Evolutionary conservation across 2,888 invertebrate genomes (phyloP).

Genomic region (Erannis defoliaria): DNA sequence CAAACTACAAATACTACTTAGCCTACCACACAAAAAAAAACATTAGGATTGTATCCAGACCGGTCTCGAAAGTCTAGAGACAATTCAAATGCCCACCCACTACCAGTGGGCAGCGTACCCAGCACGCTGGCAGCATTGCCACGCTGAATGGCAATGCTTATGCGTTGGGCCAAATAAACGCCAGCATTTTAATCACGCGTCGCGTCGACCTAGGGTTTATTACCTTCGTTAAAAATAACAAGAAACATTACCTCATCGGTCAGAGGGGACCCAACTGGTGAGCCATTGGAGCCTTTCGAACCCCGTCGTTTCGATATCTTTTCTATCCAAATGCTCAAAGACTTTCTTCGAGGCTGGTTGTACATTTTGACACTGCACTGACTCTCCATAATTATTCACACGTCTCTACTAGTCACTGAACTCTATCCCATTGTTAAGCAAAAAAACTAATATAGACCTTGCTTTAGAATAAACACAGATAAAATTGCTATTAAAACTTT

Average conservation of each 20-base stretch:
- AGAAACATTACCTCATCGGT: conserved; percentile 53
- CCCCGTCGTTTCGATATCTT: conserved; percentile 63
- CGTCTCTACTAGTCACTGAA: conserved; percentile 14
- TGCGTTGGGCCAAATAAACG: too few species aligned
- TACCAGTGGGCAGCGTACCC: too few species aligned
- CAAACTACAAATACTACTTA: too few species aligned
- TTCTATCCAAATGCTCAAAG: conserved; percentile 64
- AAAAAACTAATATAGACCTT: conserved; percentile 26
- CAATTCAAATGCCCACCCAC: too few species aligned
- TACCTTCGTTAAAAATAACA: neutral
- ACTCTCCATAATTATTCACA: conserved; percentile 16
- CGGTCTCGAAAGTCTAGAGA: too few species aligned
- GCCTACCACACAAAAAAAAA: too few species aligned
- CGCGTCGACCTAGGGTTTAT: neutral
- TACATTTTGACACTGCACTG: conserved; percentile 45
- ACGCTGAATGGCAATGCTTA: too few species aligned
- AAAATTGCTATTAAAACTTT: conserved; percentile 48
- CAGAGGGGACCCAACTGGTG: conserved; percentile 55
- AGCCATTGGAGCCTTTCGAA: conserved; percentile 54
- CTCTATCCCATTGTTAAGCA: conserved; percentile 31
- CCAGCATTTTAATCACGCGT: too few species aligned
- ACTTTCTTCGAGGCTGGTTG: conserved; percentile 58
- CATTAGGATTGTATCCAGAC: too few species aligned
- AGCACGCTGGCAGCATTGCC: too few species aligned
- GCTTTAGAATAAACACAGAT: neutral